These are phyloP conservation scores for Champsocephalus esox DNA, from an alignment of 2,797 vertebrate genomes.

Conservation along the genomic window DNA sequence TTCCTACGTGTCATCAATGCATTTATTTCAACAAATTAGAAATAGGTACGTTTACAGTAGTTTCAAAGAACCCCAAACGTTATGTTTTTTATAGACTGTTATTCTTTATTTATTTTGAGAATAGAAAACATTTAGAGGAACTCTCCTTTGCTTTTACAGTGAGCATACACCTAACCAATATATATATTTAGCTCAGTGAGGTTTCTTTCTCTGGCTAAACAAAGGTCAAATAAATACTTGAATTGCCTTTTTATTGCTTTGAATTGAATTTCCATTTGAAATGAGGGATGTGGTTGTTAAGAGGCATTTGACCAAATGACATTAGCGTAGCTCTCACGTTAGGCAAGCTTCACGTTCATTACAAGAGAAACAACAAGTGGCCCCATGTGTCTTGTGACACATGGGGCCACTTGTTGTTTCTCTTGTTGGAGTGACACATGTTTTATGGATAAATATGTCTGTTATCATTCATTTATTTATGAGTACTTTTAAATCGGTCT, in stretches of 20 bases:
- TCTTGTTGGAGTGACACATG: background rate
- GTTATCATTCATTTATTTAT: too few relatives aligned
- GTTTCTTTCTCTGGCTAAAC: background rate
- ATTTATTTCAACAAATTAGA: background rate
- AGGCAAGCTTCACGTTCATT: background rate
- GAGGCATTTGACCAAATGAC: constrained; percentile 26
- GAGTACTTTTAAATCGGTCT: background rate
- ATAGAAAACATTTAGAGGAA: background rate
- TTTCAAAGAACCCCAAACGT: background rate
- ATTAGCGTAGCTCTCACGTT: constrained; percentile 12
- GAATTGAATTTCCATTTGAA: constrained; percentile 25
- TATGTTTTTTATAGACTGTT: background rate
- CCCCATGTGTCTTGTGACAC: background rate
- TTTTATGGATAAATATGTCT: background rate
- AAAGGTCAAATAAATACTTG: background rate
- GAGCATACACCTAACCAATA: too few relatives aligned
- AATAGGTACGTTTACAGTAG: background rate
- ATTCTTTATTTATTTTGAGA: background rate
- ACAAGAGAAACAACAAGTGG: background rate
- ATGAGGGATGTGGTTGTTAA: background rate
- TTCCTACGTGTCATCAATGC: background rate
- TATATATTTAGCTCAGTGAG: background rate
- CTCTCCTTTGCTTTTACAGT: too few relatives aligned
- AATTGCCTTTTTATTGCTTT: background rate
- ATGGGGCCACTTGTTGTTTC: too few relatives aligned